These are phyloP conservation scores for Irena cyanogastra DNA, from an alignment of 2,113 vertebrate species.

Conservation along the genomic window DNA sequence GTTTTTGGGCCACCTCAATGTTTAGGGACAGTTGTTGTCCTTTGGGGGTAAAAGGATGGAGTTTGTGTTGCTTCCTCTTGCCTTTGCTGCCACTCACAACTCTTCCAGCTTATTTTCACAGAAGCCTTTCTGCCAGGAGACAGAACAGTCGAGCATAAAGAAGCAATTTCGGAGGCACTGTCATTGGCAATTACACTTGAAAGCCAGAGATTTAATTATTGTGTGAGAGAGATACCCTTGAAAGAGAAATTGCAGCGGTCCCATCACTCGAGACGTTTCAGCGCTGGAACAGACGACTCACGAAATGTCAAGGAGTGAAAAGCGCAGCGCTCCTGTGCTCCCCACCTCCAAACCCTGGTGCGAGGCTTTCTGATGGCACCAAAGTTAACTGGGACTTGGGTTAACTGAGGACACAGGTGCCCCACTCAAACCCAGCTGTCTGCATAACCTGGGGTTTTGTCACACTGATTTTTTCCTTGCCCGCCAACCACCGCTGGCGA, in stretches of 20 bases:
- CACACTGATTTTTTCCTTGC: background rate
- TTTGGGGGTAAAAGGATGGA: background rate
- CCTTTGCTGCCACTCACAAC: background rate
- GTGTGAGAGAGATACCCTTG: background rate
- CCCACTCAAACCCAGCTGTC: background rate
- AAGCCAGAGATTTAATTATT: conserved; percentile 38
- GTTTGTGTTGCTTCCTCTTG: background rate
- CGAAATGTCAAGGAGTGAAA: background rate
- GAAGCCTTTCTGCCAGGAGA: background rate
- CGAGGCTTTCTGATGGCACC: background rate
- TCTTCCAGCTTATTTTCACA: background rate
- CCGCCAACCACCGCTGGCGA: rapidly evolving
- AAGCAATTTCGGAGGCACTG: background rate
- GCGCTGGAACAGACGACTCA: background rate
- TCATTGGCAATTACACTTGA: background rate
- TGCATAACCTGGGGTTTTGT: background rate
- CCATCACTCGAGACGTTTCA: background rate
- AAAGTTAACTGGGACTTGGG: background rate
- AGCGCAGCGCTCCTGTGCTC: background rate
- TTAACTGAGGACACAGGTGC: conserved; percentile 17
- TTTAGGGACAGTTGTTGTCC: background rate
- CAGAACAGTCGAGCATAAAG: background rate
- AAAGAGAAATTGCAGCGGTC: conserved; percentile 1
- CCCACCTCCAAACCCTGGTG: background rate
- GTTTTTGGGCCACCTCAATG: background rate